These are phyloP conservation scores for Athripsodes cinereus DNA, from an alignment of 2,888 invertebrate species.

Conservation along the genomic window DNA sequence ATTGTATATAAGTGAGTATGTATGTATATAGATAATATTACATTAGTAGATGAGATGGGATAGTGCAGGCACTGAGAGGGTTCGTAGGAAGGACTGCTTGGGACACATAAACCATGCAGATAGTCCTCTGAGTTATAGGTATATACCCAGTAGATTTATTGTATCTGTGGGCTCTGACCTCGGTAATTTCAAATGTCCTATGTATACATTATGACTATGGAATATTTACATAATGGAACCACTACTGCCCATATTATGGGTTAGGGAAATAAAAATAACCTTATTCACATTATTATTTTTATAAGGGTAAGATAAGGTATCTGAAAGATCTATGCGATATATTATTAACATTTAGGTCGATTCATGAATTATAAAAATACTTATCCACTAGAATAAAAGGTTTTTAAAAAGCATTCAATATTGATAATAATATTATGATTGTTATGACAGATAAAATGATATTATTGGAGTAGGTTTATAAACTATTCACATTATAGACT, in stretches of 20 bases:
- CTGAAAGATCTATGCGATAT: too few species aligned
- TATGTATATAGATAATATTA: not conserved
- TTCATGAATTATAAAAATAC: too few species aligned
- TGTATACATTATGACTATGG: not conserved
- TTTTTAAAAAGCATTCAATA: too few species aligned
- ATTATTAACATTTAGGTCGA: too few species aligned
- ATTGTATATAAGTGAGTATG: too few species aligned
- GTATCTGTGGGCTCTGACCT: constrained; percentile 17
- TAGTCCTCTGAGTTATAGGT: constrained; percentile 24
- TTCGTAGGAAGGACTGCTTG: constrained; percentile 4
- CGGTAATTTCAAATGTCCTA: constrained; percentile 7
- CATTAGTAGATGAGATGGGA: constrained; percentile 5
- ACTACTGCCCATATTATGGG: too few species aligned
- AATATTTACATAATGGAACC: not conserved
- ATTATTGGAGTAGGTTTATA: too few species aligned
- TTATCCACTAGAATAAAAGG: too few species aligned
- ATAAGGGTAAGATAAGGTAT: too few species aligned
- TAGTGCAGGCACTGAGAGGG: not conserved
- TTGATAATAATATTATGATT: too few species aligned
- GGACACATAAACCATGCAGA: constrained; percentile 24
- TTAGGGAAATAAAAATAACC: not conserved
- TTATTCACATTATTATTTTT: not conserved
- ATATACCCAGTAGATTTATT: constrained; percentile 22
- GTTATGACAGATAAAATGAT: too few species aligned
- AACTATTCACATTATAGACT: too few species aligned